Base-by-base conservation (phyloP, 2,888 invertebrate genomes). In the Philaethria dido region DNA sequence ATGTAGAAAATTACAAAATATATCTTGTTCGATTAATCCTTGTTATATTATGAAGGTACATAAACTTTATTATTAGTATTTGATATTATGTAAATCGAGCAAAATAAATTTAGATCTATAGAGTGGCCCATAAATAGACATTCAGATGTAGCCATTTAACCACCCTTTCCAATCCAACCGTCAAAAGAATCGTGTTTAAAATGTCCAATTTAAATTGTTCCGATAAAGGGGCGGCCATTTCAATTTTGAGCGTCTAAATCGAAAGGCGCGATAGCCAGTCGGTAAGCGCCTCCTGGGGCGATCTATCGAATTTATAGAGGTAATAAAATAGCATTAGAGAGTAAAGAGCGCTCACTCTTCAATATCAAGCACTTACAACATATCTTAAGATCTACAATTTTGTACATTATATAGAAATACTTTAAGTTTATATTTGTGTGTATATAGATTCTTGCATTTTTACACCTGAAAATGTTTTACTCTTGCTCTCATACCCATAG, bases 211-310 rank as follows among this genome's bases (percentile, higher is more conserved):
- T 86, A 88, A 89, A 89, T 83, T 82, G 84, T 74, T 74, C 77
- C 80, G 78, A 88, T 86, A 88, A 87, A 84, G 82, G 89, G 84
- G 82, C 81, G 75, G 73, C 88, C 83, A 82, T 89, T 91, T 86
- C 89, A 87, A 91, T 90, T 91, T 89, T 89, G 85, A 89, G 80
- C 83, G 83, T 82, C 83, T 85, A 87, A 89, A 88, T 87, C 83
- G 86, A 84, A 88, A 83, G 82, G 75, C 77, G 80, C 89, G 88
- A 88, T 89, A 87, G 89, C 87, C 88, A 83, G 82, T 86, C 82
- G 77, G 77, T 75, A 82, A 82, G 80, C 84, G 85, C 87, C 87
- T 89, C 89, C 86, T 80, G 90, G 90, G 88, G 88, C 87, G 87
- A 85, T 87, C 87, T 78, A 79, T 82, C 81, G 83, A 84, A 89